phyloP scores from a whole-genome alignment of 2,797 vertebrate genomes.

The Intellagama lesueurii region DNA sequence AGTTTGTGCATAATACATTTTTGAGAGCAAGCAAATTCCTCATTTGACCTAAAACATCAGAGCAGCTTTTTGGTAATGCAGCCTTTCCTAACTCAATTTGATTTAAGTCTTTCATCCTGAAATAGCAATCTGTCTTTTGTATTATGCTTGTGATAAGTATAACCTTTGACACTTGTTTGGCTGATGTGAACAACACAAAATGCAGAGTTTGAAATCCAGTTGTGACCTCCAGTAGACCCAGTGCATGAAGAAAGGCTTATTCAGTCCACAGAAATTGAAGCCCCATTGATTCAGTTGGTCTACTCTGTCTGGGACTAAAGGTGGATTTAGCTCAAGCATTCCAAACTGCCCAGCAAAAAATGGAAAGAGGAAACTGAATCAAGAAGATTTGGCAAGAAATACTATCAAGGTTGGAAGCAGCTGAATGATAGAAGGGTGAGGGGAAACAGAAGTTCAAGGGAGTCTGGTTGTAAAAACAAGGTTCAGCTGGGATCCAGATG shows the following conservation, averaged over 20 bases:
- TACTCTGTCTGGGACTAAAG: not conserved
- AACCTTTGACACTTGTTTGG: not conserved
- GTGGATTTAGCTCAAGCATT: not conserved
- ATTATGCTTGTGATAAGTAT: not conserved
- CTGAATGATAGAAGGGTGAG: not conserved
- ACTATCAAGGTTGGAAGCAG: not conserved
- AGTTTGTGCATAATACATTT: conserved; percentile 9
- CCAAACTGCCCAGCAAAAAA: not conserved
- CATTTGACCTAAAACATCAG: not conserved
- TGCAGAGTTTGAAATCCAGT: too few relatives aligned
- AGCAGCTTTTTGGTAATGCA: not conserved
- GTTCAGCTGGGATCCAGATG: not conserved
- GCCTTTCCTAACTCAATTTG: not conserved
- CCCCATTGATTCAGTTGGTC: too few relatives aligned
- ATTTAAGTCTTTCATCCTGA: not conserved
- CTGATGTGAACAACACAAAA: not conserved
- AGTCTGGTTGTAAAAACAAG: not conserved
- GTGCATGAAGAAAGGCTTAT: too few relatives aligned
- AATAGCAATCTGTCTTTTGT: not conserved
- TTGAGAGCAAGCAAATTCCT: not conserved
- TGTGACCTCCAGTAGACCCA: too few relatives aligned
- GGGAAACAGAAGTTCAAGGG: not conserved
- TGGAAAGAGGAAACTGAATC: not conserved
- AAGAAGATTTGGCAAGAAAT: not conserved
- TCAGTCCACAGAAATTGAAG: too few relatives aligned